Evolutionary conservation across 35 echinoderm and acorn worm species (phyloP).

Genomic region (Apostichopus parvimensis): DNA sequence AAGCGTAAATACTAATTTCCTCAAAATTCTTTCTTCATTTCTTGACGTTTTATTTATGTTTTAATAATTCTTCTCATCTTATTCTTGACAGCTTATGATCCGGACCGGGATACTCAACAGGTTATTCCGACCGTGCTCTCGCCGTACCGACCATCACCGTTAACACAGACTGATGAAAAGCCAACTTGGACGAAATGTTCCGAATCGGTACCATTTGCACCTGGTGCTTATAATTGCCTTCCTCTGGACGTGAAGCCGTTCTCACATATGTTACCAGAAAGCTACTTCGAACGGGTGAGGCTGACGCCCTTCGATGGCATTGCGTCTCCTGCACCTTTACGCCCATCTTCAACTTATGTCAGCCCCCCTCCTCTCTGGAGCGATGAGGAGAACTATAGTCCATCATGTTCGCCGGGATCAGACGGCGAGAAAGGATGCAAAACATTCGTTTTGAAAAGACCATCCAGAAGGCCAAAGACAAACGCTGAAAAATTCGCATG

Average conservation of each 20-base stretch:
- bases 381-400: constrained; percentile 47
- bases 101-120: neutral
- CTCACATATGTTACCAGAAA: neutral
- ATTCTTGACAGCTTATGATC: constrained; percentile 22
- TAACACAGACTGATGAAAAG: neutral
- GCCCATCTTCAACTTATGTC: neutral
- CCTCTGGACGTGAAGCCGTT: constrained; percentile 10
- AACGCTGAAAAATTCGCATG: constrained; percentile 56
- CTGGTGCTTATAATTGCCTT: neutral
- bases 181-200: constrained; percentile 10
- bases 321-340: constrained; percentile 2
- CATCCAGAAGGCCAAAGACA: neutral
- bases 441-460: neutral
- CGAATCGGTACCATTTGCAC: neutral
- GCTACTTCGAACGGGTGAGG: neutral
- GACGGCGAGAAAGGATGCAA: constrained; percentile 36
- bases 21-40: neutral
- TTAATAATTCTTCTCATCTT: neutral
- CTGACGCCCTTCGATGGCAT: neutral
- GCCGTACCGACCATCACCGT: neutral
- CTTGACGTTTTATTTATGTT: neutral
- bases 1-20: too few species aligned
- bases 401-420: constrained; percentile 40
- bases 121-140: neutral
- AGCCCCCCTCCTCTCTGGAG: neutral